A percentile compares a stretch with the other conserved stretches of the same genome.
Evolutionary conservation across 2,888 invertebrate species (phyloP).

Genomic region (Sycophila texana): DNA sequence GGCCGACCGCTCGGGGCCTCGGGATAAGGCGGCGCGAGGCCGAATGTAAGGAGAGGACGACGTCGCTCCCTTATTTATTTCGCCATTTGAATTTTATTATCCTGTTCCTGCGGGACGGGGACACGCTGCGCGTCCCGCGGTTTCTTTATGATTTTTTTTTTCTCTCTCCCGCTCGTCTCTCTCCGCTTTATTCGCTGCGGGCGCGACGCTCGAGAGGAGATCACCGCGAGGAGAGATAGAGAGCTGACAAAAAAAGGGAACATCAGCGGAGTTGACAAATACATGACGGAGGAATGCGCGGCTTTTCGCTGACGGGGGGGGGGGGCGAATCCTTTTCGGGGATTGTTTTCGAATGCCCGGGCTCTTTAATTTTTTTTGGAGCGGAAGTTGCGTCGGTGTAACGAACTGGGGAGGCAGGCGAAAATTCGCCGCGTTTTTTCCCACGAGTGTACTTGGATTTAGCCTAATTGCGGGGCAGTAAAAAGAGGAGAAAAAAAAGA

Average conservation of each 20-base stretch:
- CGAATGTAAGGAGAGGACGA: constrained; percentile 55
- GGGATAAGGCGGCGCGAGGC: constrained; percentile 15
- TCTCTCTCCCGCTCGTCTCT: not conserved
- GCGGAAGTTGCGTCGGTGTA: constrained; percentile 1
- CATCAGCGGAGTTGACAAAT: constrained; percentile 23
- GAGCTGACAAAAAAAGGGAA: not conserved
- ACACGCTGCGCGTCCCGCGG: constrained; percentile 30
- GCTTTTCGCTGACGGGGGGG: not conserved
- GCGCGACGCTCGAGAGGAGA: constrained; percentile 15
- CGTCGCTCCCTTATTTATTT: constrained; percentile 63
- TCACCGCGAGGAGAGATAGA: not conserved
- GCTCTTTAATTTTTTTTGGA: constrained; percentile 2
- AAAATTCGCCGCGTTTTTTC: not conserved
- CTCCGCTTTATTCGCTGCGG: not conserved
- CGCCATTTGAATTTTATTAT: constrained; percentile 75
- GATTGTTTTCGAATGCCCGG: not conserved
- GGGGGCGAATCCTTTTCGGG: constrained; percentile 8
- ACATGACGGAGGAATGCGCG: not conserved
- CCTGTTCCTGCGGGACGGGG: constrained; percentile 63
- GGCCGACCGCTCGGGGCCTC: constrained; percentile 47
- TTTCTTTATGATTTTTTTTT: constrained; percentile 33
- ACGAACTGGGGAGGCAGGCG: too few relatives aligned
- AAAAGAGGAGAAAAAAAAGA: too few relatives aligned
- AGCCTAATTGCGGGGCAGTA: not conserved
- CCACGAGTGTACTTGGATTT: not conserved